phyloP scores from a whole-genome alignment of 2,797 vertebrate species.

The Staurois parvus region DNA sequence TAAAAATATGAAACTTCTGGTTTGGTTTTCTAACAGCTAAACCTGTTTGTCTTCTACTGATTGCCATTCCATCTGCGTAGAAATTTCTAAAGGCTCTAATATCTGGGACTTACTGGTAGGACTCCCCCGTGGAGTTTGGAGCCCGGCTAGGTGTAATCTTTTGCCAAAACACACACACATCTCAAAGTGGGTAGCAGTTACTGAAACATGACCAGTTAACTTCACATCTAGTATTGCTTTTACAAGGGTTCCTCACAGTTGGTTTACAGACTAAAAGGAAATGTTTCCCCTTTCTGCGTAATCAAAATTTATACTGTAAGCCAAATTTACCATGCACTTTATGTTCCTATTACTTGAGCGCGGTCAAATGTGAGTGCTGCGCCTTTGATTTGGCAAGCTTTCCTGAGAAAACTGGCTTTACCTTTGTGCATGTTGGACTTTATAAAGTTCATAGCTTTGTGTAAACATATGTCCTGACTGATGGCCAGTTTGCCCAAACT shows the following conservation, averaged over 20 bases:
- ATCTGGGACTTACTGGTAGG: constrained; percentile 1
- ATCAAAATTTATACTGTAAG: neutral
- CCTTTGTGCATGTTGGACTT: neutral
- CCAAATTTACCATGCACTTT: neutral
- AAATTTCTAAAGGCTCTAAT: neutral
- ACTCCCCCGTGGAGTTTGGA: constrained; percentile 9
- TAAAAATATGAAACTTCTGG: neutral
- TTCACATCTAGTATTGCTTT: neutral
- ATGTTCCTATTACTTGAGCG: neutral
- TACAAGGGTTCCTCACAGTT: neutral
- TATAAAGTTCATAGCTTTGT: neutral
- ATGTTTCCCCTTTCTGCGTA: neutral
- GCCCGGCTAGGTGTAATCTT: neutral
- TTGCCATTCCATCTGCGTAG: neutral
- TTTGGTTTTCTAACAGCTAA: neutral
- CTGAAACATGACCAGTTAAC: constrained; percentile 20
- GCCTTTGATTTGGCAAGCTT: neutral
- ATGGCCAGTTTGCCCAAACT: neutral
- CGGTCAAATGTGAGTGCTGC: neutral
- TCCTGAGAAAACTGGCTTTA: neutral
- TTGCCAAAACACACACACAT: constrained; percentile 49
- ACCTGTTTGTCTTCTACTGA: neutral
- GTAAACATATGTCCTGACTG: neutral
- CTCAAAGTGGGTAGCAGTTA: constrained; percentile 12
- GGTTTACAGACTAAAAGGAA: neutral